Base-by-base conservation (phyloP, 2,113 vertebrate species). In the Todiramphus chloris region DNA sequence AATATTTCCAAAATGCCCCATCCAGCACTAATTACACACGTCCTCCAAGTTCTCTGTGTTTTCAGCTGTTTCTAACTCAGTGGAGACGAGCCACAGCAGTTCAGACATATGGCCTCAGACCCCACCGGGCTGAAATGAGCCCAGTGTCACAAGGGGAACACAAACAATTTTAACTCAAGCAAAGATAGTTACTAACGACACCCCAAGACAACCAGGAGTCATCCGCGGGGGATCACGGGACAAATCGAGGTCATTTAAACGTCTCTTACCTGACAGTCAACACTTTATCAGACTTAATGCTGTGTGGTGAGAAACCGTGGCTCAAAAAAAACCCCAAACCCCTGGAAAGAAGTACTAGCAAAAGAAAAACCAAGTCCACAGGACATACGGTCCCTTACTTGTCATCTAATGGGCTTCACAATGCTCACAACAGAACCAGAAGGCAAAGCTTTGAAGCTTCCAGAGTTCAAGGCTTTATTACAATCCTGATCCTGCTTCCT, bases 261-360 rank as follows among this genome's bases (percentile, higher is more conserved):
- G 0, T 9, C 56, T 75, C 66, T 37, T 16, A n/a, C 4, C 13
- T 13, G 62, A 43, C 83, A 87, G 16, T 13, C 69, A 82, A 11
- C 13, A 14, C 35, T n/a, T 69, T 13, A 11, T 11, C 58, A 75
- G 33, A 46, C 60, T 15, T n/a, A 74, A 62, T 21, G 6, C 48
- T 1, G 5, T 7, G 37, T 33, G 62, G 77, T 0, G 1, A 83
- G 83, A 74, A 93, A 53, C 19, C 0, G 0, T 1, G 3, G 60
- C 64, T 75, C 53, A 28, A 35, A n/a, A 53, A 23, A 48, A 24
- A 85, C 21, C 27, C 30, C 50, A 18, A 16, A 28, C 51, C 51
- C 15, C 9, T 27, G 60, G 12, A 35, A 85, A 84, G 56, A 53
- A 70, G 39, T 16, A 50, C 20, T 3, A 46, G 46, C 7, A 46